These are phyloP conservation scores for Lithophane leautieri DNA, from an alignment of 2,888 invertebrate genomes.

Conservation along the genomic window DNA sequence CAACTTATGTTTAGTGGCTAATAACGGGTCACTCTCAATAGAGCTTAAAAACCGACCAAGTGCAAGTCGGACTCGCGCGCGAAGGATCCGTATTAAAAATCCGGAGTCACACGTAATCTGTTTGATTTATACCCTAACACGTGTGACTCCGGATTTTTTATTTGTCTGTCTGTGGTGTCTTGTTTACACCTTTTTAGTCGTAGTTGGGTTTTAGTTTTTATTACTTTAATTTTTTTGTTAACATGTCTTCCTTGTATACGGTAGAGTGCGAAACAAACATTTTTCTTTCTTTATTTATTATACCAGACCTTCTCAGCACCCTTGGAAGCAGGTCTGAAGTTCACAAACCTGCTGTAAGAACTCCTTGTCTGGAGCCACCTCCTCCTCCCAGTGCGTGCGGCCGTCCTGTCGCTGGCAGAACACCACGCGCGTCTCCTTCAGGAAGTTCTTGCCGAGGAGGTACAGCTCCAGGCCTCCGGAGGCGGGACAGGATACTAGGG, in stretches of 20 bases:
- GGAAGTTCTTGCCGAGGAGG: constrained; percentile 97
- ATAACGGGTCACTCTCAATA: constrained; percentile 4
- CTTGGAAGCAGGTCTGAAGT: background rate
- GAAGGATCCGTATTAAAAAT: too few species aligned
- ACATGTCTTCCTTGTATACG: too few species aligned
- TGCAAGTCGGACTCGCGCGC: too few species aligned
- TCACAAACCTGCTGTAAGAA: constrained; percentile 94
- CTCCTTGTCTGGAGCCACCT: constrained; percentile 96
- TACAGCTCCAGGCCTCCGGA: constrained; percentile 96
- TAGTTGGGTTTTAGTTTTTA: too few species aligned
- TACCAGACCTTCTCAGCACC: background rate
- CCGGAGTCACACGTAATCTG: too few species aligned
- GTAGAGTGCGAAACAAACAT: too few species aligned
- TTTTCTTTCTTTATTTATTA: background rate
- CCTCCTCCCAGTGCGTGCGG: constrained; percentile 93
- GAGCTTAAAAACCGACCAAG: too few species aligned
- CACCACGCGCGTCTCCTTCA: constrained; percentile 96
- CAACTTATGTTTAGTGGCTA: background rate
- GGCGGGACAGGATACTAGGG: constrained; percentile 94
- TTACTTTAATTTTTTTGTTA: too few species aligned
- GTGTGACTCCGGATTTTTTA: too few species aligned
- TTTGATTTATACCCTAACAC: too few species aligned
- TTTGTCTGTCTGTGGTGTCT: too few species aligned
- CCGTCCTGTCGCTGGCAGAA: constrained; percentile 92
- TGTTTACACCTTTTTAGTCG: too few species aligned